Conservation (phyloP, 2,113 vertebrate species). For the Oreocharis arfaki region DNA sequence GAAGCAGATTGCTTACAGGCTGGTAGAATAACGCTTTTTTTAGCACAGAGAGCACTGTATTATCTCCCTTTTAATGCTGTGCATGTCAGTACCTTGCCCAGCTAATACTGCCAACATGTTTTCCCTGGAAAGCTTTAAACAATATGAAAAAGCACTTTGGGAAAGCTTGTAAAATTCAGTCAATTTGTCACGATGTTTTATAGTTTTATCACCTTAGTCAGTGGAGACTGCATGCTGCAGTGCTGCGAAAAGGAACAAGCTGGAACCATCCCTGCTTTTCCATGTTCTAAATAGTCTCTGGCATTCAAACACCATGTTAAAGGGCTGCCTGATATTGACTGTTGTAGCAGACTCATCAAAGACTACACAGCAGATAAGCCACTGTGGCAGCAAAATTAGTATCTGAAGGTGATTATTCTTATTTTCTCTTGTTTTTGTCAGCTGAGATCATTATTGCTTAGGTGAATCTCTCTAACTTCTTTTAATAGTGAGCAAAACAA, state of each 20-base stretch:
- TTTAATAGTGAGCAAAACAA: background rate
- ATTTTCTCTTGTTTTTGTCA: background rate
- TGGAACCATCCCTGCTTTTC: background rate
- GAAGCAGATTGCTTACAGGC: slow-evolving; percentile 48
- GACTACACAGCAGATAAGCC: background rate
- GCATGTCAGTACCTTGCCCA: slow-evolving; percentile 13
- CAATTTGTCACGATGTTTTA: slow-evolving; percentile 41
- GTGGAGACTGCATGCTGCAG: background rate
- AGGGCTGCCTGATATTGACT: background rate
- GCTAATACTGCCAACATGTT: slow-evolving; percentile 28
- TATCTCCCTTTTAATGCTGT: slow-evolving; percentile 27
- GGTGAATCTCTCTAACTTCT: background rate
- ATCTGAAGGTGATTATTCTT: background rate
- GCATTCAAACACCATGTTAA: background rate
- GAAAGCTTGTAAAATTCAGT: slow-evolving; percentile 55
- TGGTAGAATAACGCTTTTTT: background rate
- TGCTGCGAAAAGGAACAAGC: background rate
- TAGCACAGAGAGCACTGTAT: slow-evolving; percentile 1
- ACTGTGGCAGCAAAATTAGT: background rate
- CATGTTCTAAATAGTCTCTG: background rate
- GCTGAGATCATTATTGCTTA: background rate
- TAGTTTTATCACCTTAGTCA: slow-evolving; percentile 41
- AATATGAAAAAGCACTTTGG: slow-evolving; percentile 39
- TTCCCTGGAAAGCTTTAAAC: slow-evolving; percentile 51
- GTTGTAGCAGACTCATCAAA: background rate